Evolutionary conservation across 2,113 vertebrate species (phyloP).

Genomic region (Fukomys damarensis): DNA sequence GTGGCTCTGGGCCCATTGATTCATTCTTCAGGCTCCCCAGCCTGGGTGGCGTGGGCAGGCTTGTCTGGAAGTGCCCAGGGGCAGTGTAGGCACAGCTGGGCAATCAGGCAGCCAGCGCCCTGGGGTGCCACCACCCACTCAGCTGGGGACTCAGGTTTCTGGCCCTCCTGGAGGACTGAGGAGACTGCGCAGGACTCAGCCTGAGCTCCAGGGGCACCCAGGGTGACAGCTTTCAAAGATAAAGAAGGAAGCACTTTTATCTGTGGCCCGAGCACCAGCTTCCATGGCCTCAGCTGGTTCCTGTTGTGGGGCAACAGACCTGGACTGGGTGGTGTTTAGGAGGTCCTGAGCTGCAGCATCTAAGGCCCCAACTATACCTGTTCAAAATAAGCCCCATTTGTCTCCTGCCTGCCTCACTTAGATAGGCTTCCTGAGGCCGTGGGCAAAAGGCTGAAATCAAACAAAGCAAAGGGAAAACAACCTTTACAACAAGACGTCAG

Average conservation of each 20-base stretch:
- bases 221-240: background rate
- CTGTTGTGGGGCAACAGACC: background rate
- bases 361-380: background rate
- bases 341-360: background rate
- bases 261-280: background rate
- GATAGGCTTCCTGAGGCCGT: background rate
- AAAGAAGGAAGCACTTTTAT: background rate
- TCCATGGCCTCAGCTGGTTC: background rate
- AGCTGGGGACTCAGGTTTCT: slow-evolving; percentile 36
- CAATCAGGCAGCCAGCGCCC: background rate
- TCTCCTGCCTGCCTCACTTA: background rate
- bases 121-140: background rate
- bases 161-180: background rate
- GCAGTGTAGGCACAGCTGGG: slow-evolving; percentile 34
- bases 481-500: background rate
- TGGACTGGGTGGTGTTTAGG: background rate
- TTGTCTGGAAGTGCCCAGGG: slow-evolving; percentile 35
- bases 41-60: background rate
- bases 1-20: background rate
- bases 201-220: background rate
- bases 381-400: background rate
- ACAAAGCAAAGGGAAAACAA: slow-evolving; percentile 1
- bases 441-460: background rate
- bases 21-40: slow-evolving; percentile 3
- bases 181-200: background rate